Conservation (phyloP, 2,113 vertebrate species). For the Lycocorax pyrrhopterus region DNA sequence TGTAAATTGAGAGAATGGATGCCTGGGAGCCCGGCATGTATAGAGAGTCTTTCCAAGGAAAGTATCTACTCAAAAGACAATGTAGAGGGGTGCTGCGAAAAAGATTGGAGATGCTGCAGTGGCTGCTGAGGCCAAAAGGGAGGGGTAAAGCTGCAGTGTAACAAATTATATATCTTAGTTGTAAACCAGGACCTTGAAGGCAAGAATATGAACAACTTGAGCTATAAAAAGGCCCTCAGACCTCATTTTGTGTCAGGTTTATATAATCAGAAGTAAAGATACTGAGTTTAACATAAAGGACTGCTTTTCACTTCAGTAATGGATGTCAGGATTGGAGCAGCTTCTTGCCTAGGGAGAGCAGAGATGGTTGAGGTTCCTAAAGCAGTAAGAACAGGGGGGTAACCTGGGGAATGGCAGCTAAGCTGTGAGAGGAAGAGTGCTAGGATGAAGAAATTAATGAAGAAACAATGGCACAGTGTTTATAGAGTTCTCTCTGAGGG, state of each 20-base stretch:
- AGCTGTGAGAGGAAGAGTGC: not conserved
- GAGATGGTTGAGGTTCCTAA: not conserved
- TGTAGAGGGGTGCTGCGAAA: not conserved
- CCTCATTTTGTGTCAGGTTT: not conserved
- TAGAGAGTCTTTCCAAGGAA: not conserved
- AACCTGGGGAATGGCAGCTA: not conserved
- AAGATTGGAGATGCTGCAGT: not conserved
- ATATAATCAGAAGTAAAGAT: not conserved
- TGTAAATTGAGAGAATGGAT: not conserved
- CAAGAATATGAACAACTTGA: not conserved
- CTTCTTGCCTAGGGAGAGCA: not conserved
- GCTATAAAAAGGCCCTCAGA: not conserved
- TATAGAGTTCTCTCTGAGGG: not conserved
- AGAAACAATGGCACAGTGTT: not conserved
- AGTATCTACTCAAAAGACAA: not conserved
- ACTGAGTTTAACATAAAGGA: not conserved
- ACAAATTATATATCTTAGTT: not conserved
- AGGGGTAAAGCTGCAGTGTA: not conserved
- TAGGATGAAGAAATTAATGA: not conserved
- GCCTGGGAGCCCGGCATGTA: not conserved
- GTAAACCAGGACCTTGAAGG: not conserved
- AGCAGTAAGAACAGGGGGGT: not conserved
- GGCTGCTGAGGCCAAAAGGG: not conserved
- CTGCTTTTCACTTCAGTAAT: not conserved
- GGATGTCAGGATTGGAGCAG: not conserved